Conservation (phyloP, 2,113 vertebrate genomes). For the Ranitomeya variabilis region DNA sequence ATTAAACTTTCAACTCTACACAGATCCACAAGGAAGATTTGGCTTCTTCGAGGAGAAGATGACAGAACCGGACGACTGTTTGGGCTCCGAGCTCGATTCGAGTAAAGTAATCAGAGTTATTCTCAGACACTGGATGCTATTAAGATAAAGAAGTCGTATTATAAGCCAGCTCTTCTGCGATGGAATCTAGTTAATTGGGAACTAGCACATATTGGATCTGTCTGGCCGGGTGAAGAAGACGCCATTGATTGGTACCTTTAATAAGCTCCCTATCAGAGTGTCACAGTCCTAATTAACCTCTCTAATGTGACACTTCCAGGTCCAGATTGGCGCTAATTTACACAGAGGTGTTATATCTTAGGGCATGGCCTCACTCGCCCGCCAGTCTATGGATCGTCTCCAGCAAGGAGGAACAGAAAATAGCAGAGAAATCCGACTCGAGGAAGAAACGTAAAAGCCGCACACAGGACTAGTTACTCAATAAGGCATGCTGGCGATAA, state of each 20-base stretch:
- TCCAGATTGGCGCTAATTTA: not conserved
- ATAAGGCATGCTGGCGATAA: not conserved
- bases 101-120: not conserved
- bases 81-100: not conserved
- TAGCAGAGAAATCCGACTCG: not conserved
- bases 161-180: not conserved
- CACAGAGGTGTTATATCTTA: not conserved
- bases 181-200: conserved; percentile 41
- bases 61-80: not conserved
- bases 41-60: not conserved
- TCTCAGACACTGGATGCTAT: not conserved
- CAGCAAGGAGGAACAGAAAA: not conserved
- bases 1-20: not conserved
- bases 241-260: conserved; percentile 21
- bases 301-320: conserved; percentile 33
- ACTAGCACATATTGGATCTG: conserved; percentile 31
- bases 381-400: not conserved
- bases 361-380: not conserved
- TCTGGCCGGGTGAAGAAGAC: not conserved
- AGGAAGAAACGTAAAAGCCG: not conserved
- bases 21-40: not conserved
- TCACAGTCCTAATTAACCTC: conserved; percentile 15
- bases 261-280: conserved; percentile 26
- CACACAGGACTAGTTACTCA: not conserved
- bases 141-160: not conserved